These are phyloP conservation scores for Temnothorax ravouxi DNA, from an alignment of 2,888 invertebrate genomes.

Conservation along the genomic window DNA sequence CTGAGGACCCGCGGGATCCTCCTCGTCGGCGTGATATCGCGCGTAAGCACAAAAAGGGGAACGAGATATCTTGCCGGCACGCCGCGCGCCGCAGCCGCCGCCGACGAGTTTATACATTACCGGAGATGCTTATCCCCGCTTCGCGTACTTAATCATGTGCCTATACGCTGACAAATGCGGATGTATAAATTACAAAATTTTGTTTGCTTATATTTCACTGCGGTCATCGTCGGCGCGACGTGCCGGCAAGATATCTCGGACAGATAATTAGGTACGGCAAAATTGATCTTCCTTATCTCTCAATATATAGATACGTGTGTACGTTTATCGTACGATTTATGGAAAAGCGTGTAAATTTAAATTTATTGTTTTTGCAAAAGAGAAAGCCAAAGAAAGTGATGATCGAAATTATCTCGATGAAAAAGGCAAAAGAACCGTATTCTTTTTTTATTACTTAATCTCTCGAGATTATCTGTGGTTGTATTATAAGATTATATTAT, in stretches of 20 bases:
- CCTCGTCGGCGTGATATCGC: not conserved
- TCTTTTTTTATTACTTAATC: too few relatives aligned
- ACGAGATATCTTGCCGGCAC: not conserved
- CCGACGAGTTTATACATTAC: constrained; percentile 17
- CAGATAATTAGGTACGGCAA: constrained; percentile 8
- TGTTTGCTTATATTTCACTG: constrained; percentile 24
- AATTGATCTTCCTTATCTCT: constrained; percentile 25
- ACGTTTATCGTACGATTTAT: constrained; percentile 17
- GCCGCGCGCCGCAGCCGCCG: not conserved
- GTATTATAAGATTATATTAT: not conserved
- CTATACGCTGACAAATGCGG: constrained; percentile 19
- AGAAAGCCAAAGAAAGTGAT: not conserved
- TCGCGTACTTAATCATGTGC: constrained; percentile 33
- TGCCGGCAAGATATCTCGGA: constrained; percentile 15
- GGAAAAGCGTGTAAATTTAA: not conserved
- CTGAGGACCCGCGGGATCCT: not conserved
- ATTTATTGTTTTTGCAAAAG: not conserved
- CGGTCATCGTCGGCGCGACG: not conserved
- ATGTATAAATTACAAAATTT: constrained; percentile 30
- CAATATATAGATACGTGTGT: not conserved
- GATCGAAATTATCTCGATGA: not conserved
- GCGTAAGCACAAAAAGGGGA: constrained; percentile 5
- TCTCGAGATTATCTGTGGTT: not conserved
- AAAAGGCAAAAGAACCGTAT: not conserved
- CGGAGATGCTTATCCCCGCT: constrained; percentile 6